phyloP scores from a whole-genome alignment of 2,888 invertebrate genomes.

The Furcula furcula region DNA sequence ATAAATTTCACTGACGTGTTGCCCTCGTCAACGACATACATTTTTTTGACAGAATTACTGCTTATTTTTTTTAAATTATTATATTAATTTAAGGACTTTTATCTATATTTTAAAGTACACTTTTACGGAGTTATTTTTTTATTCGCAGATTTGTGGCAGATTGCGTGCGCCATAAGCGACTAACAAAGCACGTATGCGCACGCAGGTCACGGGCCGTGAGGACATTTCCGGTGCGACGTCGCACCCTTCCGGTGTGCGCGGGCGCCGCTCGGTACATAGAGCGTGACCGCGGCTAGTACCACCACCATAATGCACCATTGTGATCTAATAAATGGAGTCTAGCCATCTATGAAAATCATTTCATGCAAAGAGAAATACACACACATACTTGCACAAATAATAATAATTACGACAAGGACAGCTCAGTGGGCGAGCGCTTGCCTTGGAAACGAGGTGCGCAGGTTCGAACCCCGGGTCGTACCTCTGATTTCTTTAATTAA shows the following conservation, averaged over 20 bases:
- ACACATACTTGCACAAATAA: too few species aligned
- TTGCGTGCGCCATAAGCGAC: constrained; percentile 59
- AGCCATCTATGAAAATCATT: constrained; percentile 43
- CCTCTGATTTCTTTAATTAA: too few species aligned
- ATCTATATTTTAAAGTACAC: constrained; percentile 2
- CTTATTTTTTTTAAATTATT: too few species aligned
- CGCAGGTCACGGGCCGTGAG: constrained; percentile 67
- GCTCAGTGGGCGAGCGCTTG: too few species aligned
- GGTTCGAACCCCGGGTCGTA: too few species aligned
- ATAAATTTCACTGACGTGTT: too few species aligned
- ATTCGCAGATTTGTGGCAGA: constrained; percentile 13
- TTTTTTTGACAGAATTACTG: too few species aligned
- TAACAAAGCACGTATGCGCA: constrained; percentile 60
- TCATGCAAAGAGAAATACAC: constrained; percentile 25
- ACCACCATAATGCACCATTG: constrained; percentile 56
- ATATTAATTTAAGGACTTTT: too few species aligned
- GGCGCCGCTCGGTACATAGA: constrained; percentile 48
- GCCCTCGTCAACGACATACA: too few species aligned
- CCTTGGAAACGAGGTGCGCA: too few species aligned
- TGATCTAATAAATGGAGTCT: constrained; percentile 62
- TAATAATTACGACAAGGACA: too few species aligned
- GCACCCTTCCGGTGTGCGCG: constrained; percentile 76
- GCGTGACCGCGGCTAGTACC: constrained; percentile 59
- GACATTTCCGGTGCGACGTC: constrained; percentile 67
- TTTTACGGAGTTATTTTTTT: constrained; percentile 5